Evolutionary conservation across 2,113 vertebrate genomes (phyloP).

Genomic region (Misgurnus anguillicaudatus): DNA sequence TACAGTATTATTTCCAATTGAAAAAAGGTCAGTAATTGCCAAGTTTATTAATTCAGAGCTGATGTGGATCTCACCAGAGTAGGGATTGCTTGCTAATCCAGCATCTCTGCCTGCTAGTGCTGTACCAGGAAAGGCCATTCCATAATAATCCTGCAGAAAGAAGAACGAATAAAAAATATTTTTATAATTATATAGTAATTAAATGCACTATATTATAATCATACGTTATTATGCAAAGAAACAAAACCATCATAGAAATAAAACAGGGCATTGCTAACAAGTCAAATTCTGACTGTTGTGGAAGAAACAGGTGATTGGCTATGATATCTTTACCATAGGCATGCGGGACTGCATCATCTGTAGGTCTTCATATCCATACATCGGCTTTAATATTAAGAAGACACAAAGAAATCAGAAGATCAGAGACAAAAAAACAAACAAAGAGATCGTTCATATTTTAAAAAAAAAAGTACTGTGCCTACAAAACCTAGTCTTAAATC

Average conservation of each 20-base stretch:
- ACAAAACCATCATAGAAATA: not conserved
- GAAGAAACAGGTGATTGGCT: not conserved
- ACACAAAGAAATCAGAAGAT: constrained; percentile 11
- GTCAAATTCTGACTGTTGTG: not conserved
- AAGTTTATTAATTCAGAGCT: too few species aligned
- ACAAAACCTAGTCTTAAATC: not conserved
- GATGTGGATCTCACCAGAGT: constrained; percentile 83
- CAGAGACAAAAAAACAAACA: not conserved
- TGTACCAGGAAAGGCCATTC: constrained; percentile 92
- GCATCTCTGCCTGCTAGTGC: constrained; percentile 90
- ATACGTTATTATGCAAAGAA: too few species aligned
- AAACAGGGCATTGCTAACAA: not conserved
- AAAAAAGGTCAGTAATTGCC: too few species aligned
- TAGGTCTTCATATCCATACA: constrained; percentile 96
- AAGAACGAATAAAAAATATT: not conserved
- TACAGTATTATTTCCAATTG: too few species aligned
- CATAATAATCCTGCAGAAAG: constrained; percentile 90
- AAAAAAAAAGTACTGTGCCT: not conserved
- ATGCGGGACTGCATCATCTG: constrained; percentile 95
- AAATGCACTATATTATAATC: too few species aligned
- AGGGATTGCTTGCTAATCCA: constrained; percentile 85
- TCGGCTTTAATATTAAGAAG: constrained; percentile 75
- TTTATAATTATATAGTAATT: too few species aligned
- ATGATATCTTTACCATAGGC: constrained; percentile 84
- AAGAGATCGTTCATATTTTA: not conserved